Base-by-base conservation (phyloP, 2,797 vertebrate genomes). In the Scomberomorus guttatus region DNA sequence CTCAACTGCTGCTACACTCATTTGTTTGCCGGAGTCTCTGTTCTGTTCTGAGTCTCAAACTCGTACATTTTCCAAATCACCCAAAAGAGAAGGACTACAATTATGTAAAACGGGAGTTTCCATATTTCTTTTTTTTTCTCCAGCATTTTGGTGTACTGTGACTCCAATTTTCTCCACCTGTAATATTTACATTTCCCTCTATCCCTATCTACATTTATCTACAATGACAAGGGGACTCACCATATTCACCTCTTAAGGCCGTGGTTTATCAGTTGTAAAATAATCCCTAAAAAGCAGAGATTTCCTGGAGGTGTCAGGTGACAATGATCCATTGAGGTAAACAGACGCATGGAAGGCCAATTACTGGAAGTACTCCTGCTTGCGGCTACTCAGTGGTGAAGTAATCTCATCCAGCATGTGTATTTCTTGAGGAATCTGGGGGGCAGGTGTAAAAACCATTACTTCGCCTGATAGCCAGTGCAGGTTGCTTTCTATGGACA, bases 361-460 rank as follows among this genome's bases (percentile, higher is more conserved):
- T 42, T 1, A 42, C 34, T 37, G 34, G 39, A 42, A 42, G 13
- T 42, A 42, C 3, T 50, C 46, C 80, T 50, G 56, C 65, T 34
- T 3, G 17, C 2, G 27, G 57, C 18, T 65, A 34, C 69, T 73
- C 20, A 42, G 52, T n/a, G 55, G 29, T 66, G 62, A 72, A 51
- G 62, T 75, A 85, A 90, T 79, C 55, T 60, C 69, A 90, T 80
- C 78, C 73, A 46, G 59, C 74, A 59, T 59, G 55, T 65, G 72
- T 44, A 61, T 80, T 72, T 78, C 64, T 77, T 55, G 54, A 73
- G 77, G 70, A 87, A 84, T 86, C 66, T 67, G 34, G 42, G 63
- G 71, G 66, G 68, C 69, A 74, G 72, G 88, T 87, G 86, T 84
- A 84, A 82, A 92, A 90, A 27, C 46, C 83, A 88, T 90, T 86